Conservation (phyloP, 2,888 invertebrate genomes). For the Willowsia nigromaculata region DNA sequence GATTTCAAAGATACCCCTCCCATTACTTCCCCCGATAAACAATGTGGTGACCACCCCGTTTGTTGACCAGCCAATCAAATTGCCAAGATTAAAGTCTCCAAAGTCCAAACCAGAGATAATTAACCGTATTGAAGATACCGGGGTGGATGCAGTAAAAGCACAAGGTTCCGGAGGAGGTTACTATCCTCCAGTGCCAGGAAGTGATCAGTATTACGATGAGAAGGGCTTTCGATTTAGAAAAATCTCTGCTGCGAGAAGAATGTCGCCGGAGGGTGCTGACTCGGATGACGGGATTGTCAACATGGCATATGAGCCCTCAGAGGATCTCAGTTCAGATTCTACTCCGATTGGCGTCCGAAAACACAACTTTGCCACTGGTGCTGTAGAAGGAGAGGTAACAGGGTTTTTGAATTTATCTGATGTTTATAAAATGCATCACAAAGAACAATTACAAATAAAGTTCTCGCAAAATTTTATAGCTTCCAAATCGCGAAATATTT, state of each 20-base stretch:
- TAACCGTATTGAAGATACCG: constrained; percentile 56
- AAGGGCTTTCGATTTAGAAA: constrained; percentile 44
- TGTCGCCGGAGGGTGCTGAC: constrained; percentile 76
- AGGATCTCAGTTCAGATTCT: constrained; percentile 58
- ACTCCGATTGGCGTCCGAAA: constrained; percentile 41
- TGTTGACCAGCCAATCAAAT: constrained; percentile 51
- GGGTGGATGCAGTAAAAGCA: not conserved
- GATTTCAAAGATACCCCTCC: not conserved
- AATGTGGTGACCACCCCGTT: constrained; percentile 2
- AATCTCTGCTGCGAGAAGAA: constrained; percentile 63
- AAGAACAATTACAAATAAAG: no score
- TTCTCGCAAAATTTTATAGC: no score
- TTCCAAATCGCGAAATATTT: constrained; percentile 74
- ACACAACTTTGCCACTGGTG: constrained; percentile 25
- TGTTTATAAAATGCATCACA: no score
- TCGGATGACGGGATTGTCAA: constrained; percentile 76
- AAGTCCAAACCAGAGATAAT: constrained; percentile 50
- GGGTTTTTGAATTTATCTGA: no score
- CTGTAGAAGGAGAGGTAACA: not conserved
- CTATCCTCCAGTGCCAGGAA: not conserved
- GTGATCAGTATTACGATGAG: constrained; percentile 49
- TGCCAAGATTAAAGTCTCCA: constrained; percentile 56
- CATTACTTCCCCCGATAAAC: not conserved
- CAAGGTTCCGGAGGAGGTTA: not conserved
- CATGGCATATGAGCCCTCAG: constrained; percentile 73